Conservation (phyloP, 2,888 invertebrate species). For the Drosophila mimetica region DNA sequence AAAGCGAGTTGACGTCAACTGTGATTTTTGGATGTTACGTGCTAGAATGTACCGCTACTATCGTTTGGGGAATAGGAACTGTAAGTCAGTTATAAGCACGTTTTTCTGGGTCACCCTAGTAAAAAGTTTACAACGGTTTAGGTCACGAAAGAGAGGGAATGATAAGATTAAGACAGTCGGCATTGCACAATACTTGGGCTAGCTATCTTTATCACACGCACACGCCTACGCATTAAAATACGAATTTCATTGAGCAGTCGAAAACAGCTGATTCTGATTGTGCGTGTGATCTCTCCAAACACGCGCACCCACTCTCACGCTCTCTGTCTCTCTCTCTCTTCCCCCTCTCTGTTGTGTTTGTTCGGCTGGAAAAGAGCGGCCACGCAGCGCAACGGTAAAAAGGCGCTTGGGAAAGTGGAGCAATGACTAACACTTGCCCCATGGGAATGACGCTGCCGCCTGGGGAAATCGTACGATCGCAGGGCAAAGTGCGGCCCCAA, state of each 20-base stretch:
- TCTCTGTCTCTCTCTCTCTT: not conserved
- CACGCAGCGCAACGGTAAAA: constrained; percentile 26
- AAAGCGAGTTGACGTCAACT: constrained; percentile 32
- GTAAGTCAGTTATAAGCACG: constrained; percentile 1
- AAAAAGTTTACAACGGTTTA: not conserved
- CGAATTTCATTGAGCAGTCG: constrained; percentile 31
- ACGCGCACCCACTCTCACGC: constrained; percentile 1
- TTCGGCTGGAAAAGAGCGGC: constrained; percentile 14
- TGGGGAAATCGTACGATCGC: constrained; percentile 55
- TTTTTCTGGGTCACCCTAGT: constrained; percentile 5
- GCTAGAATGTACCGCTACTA: constrained; percentile 5
- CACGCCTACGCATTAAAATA: constrained; percentile 26
- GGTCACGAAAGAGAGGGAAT: too few species aligned
- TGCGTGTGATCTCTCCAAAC: constrained; percentile 36
- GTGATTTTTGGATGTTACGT: constrained; percentile 27
- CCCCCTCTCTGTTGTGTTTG: constrained; percentile 31
- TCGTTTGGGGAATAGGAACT: constrained; percentile 14
- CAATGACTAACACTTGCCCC: constrained; percentile 38
- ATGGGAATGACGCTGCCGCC: constrained; percentile 28
- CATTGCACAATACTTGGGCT: constrained; percentile 13
- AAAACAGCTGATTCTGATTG: constrained; percentile 40
- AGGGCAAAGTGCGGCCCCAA: constrained; percentile 43
- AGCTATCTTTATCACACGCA: not conserved
- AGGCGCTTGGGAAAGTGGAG: constrained; percentile 33
- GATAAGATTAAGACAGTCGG: constrained; percentile 29